Evolutionary conservation across 92 coral and sea anemone species (phyloP), one percentile per base, ranked within the genome.

Genomic region (Porites lobata): DNA sequence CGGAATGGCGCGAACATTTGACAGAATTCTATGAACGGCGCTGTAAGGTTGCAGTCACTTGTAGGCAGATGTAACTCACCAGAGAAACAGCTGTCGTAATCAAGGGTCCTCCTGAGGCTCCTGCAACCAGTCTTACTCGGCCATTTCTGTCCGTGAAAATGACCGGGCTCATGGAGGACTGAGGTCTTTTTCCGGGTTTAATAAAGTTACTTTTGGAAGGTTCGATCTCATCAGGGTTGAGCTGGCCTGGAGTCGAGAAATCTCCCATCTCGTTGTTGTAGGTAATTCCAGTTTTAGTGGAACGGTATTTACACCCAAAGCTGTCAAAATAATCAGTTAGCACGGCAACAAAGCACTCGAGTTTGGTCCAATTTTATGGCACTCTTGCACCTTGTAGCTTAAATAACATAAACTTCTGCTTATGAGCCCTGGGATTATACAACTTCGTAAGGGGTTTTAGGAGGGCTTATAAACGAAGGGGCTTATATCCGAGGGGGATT

Each of bases 221-320:
- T 38, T 61, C 78, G 20, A 95, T 81, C 1, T 93, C 98, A 68
- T 87, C 94, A 8, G 92, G 95, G 54, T 92, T 97, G 32, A 79
- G 82, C 69, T 90, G 86, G 4, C 95, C 98, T 54, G 99, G 99
- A 38, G 96, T 97, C 2, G 99, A 95, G 89, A 97, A 97, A 69
- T 97, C 99, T 6, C 89, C 99, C 99, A 97, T 97, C 74, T 92
- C 94, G 70, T 97, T 97, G 84, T 97, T 97, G 94, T 96, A 97
- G 15, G 91, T 78, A 77, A 97, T 97, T 63, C 99, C 99, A 32
- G 99, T 97, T 24, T 86, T 83, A 1, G 92, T 93, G 1, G 98
- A 95, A 58, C 98, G 99, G 61, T 82, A 91, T 68, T 95, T 97
- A 65, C 98, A 93, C 8, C 99, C 99, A 91, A 97, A 95, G 65